phyloP scores from a whole-genome alignment of 2,888 invertebrate genomes.

The Monochamus alternatus region DNA sequence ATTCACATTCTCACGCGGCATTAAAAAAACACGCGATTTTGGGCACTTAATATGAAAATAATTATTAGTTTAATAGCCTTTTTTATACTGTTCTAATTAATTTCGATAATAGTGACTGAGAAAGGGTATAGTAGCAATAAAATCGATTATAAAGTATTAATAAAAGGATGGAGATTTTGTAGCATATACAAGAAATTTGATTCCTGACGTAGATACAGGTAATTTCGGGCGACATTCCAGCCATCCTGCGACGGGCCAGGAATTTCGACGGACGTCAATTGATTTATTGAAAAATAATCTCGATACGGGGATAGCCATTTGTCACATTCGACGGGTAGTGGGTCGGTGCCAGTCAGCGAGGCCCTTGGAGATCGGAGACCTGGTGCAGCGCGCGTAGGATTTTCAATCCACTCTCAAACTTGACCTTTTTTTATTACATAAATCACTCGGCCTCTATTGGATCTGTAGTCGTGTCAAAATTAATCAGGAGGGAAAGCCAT shows the following conservation, averaged over 20 bases:
- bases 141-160: too few relatives aligned
- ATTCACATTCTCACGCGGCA: too few relatives aligned
- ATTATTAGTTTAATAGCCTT: too few relatives aligned
- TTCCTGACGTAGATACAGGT: neutral
- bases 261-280: constrained; percentile 23
- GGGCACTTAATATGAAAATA: too few relatives aligned
- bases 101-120: too few relatives aligned
- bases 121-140: too few relatives aligned
- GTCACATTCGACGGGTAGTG: constrained; percentile 23
- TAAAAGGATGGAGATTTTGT: too few relatives aligned
- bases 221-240: neutral
- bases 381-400: neutral
- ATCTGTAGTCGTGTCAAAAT: neutral
- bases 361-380: neutral
- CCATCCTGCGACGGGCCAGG: constrained; percentile 6
- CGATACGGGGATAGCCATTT: constrained; percentile 24
- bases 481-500: neutral
- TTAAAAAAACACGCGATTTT: too few relatives aligned
- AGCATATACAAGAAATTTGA: neutral
- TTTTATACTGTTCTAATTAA: too few relatives aligned
- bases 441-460: neutral
- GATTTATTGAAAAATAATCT: constrained; percentile 40
- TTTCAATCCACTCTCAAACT: neutral
- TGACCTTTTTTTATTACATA: neutral
- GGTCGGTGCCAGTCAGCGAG: neutral